phyloP scores from a whole-genome alignment of 2,113 vertebrate species.

The Rhipidura dahli region DNA sequence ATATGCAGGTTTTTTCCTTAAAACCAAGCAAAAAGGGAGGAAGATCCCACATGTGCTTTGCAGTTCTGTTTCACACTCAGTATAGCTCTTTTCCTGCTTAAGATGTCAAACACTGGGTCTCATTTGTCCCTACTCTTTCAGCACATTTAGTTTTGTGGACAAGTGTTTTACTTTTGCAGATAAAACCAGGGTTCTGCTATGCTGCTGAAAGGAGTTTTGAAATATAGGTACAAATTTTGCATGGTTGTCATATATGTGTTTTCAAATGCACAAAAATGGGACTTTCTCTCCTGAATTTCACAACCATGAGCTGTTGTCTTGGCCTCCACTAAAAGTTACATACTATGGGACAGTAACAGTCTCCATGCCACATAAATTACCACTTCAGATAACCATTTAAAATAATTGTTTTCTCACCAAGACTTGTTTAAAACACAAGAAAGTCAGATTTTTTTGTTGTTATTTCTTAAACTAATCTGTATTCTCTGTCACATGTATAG shows the following conservation, averaged over 20 bases:
- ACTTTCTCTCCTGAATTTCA: neutral
- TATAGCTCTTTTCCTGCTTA: neutral
- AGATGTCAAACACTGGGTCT: neutral
- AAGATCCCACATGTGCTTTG: neutral
- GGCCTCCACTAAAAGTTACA: neutral
- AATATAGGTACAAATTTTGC: neutral
- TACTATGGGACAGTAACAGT: neutral
- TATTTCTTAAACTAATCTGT: neutral
- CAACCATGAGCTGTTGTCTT: neutral
- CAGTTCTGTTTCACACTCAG: neutral
- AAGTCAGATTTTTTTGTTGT: neutral
- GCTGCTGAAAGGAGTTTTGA: neutral
- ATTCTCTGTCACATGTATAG: neutral
- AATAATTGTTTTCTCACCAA: neutral
- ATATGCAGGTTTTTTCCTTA: neutral
- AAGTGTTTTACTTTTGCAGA: neutral
- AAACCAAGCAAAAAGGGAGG: neutral
- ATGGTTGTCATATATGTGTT: neutral
- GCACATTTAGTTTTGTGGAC: neutral
- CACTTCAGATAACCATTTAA: neutral
- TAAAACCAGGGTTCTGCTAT: neutral
- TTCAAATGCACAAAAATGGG: neutral
- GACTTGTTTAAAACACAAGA: neutral
- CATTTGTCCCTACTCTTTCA: neutral
- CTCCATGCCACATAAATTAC: neutral